Evolutionary conservation across 2,113 vertebrate species (phyloP), one percentile per base, ranked within the genome.

Genomic region (Trichomycterus rosablanca): DNA sequence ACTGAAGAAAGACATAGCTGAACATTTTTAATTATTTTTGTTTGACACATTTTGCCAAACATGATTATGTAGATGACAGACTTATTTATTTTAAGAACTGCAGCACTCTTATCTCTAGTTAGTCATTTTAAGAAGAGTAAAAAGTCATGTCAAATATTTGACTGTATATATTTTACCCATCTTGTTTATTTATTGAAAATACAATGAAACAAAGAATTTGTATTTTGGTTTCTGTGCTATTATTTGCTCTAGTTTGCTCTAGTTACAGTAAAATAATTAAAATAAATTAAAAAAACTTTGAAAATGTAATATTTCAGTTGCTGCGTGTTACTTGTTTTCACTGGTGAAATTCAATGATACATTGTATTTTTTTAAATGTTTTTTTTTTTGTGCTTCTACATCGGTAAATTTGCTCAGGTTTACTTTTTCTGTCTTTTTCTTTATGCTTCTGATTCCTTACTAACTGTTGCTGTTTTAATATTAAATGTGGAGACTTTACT

Each of bases 301-400:
- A n/a, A 18, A 18, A 56, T 50, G 4, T n/a, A n/a, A n/a, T n/a
- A 57, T 55, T 20, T 60, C 40, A 14, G 30, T 53, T 34, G 39
- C n/a, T n/a, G n/a, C n/a, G n/a, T n/a, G n/a, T n/a, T n/a, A n/a
- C n/a, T n/a, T 83, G 51, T 78, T 86, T 78, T 77, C 81, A 81
- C 82, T 86, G 86, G 87, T 89, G 85, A 86, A 83, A 79, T 78
- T 70, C 75, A 67, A 6, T 42, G 40, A 63, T 49, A 43, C 70
- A 26, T 14, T 55, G 23, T 40, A 10, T 23, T 10, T 22, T 8
- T 46, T 3, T 46, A 24, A 6, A 7, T 35, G 60, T 16, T 74
- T 51, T 58, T 67, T 18, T 61, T 72, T 65, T 58, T 75, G 63
- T 81, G 81, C 81, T 83, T 86, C 79, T 81, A 72, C 76, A 52